These are phyloP conservation scores for Sarcophaga subvicina DNA, from an alignment of 2,888 invertebrate genomes.

Conservation along the genomic window DNA sequence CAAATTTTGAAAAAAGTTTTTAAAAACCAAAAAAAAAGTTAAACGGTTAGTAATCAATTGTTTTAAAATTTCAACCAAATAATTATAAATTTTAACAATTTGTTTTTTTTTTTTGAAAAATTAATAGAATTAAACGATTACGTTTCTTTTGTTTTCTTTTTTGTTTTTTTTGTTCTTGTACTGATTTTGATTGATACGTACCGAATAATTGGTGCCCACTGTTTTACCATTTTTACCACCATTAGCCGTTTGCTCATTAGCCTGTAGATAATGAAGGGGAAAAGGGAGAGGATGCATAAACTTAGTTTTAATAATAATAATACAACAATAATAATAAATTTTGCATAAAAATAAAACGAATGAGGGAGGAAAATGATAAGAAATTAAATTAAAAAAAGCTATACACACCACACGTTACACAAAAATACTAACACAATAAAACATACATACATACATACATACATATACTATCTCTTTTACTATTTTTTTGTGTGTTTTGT, in stretches of 20 bases:
- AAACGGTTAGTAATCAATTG: slow-evolving; percentile 31
- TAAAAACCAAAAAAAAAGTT: slow-evolving; percentile 18
- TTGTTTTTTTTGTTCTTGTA: slow-evolving; percentile 68
- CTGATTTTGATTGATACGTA: slow-evolving; percentile 83
- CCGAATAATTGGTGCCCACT: slow-evolving; percentile 82
- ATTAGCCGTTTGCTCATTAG: slow-evolving; percentile 81
- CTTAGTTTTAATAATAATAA: slow-evolving; percentile 47
- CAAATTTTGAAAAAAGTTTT: slow-evolving; percentile 46
- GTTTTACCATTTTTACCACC: slow-evolving; percentile 82
- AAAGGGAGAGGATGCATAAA: slow-evolving; percentile 75
- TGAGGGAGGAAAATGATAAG: slow-evolving; percentile 59
- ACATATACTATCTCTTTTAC: not conserved
- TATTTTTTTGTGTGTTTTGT: too few relatives aligned
- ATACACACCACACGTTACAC: slow-evolving; percentile 15
- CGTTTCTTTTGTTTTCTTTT: slow-evolving; percentile 26
- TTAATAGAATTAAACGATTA: slow-evolving; percentile 50
- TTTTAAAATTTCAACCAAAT: slow-evolving; percentile 35
- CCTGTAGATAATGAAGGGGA: slow-evolving; percentile 82
- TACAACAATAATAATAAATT: slow-evolving; percentile 22
- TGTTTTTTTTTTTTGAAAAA: slow-evolving; percentile 11
- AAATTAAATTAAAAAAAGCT: slow-evolving; percentile 32
- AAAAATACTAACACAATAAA: slow-evolving; percentile 30
- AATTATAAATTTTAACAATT: slow-evolving; percentile 35
- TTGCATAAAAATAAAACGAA: slow-evolving; percentile 49
- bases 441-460: not conserved